Evolutionary conservation across 2,797 vertebrate species (phyloP).

Genomic region (Heliangelus exortis): DNA sequence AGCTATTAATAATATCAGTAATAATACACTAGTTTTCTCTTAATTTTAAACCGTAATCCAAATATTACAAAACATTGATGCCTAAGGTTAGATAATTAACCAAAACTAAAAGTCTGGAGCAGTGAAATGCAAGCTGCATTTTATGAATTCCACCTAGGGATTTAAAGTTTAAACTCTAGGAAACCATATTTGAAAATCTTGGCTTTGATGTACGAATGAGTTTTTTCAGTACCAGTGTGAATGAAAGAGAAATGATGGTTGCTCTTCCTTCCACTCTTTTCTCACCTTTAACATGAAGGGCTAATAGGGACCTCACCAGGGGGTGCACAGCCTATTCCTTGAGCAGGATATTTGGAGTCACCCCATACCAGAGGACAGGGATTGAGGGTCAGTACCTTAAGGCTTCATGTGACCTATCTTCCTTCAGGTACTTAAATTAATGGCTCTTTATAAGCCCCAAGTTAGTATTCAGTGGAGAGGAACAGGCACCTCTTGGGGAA

Average conservation of each 20-base stretch:
- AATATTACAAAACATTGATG: neutral
- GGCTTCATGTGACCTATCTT: neutral
- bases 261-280: neutral
- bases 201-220: accelerated
- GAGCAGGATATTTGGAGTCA: neutral
- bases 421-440: neutral
- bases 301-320: neutral
- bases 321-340: neutral
- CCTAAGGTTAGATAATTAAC: constrained; percentile 2
- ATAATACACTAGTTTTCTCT: neutral
- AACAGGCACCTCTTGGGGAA: neutral
- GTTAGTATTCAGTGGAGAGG: neutral
- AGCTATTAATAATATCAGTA: neutral
- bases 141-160: neutral
- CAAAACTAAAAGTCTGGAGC: neutral
- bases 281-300: neutral
- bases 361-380: neutral
- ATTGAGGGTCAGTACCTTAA: neutral
- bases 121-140: neutral
- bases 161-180: neutral
- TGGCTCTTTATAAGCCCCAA: neutral
- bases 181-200: neutral
- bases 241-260: neutral
- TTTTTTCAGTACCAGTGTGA: neutral
- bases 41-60: neutral